A percentile compares a stretch with the other conserved stretches of the same genome.
These are phyloP conservation scores for Colletes gigas DNA, from an alignment of 1,140 invertebrate genomes.

Conservation along the genomic window DNA sequence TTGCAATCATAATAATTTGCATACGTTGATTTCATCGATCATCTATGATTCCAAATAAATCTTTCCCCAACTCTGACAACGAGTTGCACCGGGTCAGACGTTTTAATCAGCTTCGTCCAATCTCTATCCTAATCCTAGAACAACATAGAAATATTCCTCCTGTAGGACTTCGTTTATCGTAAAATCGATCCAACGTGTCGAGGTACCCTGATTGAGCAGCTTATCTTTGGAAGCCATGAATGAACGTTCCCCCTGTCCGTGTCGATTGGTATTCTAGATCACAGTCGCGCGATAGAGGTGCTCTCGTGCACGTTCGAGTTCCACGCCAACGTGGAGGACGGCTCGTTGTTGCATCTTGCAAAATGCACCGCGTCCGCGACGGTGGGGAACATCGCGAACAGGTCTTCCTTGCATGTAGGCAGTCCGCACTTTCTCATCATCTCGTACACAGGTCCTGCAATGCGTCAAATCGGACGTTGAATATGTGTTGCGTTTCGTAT, in stretches of 20 bases:
- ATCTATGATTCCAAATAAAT: no score
- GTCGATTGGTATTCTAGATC: conserved; percentile 17
- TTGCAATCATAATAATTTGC: no score
- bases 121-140: no score
- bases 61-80: no score
- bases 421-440: conserved; percentile 84
- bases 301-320: conserved; percentile 63
- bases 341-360: conserved; percentile 73
- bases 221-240: background rate
- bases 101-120: no score
- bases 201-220: background rate
- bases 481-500: background rate
- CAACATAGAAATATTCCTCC: no score
- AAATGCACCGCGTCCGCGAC: conserved; percentile 87
- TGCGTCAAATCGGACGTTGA: background rate
- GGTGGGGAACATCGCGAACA: conserved; percentile 85
- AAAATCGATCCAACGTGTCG: no score
- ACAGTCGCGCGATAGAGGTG: conserved; percentile 71
- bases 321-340: conserved; percentile 65
- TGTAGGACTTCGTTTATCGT: no score
- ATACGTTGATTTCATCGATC: no score
- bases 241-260: background rate
- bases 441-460: conserved; percentile 83
- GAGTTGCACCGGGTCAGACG: no score
- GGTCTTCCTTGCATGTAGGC: conserved; percentile 81